Conservation (phyloP, 2,797 vertebrate genomes). For the Cryptoprocta ferox region DNA sequence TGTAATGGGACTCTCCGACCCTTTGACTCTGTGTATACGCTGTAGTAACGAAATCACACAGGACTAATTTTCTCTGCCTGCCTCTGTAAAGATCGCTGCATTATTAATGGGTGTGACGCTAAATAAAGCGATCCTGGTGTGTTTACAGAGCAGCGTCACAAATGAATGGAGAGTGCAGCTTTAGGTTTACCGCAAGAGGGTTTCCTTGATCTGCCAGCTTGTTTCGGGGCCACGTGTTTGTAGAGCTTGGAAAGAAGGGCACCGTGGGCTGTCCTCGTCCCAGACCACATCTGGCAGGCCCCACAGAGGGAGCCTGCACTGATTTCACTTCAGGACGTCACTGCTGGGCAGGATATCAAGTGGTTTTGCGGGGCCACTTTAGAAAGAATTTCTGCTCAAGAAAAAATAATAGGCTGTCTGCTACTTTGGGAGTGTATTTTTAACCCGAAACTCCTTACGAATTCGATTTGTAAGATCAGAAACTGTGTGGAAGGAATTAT, state of each 20-base stretch:
- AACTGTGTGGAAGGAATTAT: background rate
- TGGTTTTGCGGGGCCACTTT: background rate
- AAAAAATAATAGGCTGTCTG: background rate
- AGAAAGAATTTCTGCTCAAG: background rate
- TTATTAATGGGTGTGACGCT: constrained; percentile 77
- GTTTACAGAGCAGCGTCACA: constrained; percentile 70
- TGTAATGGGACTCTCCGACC: background rate
- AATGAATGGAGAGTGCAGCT: constrained; percentile 63
- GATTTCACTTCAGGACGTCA: constrained; percentile 5
- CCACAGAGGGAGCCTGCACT: background rate
- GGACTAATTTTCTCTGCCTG: constrained; percentile 59
- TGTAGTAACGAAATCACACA: constrained; percentile 66
- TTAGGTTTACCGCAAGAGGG: constrained; percentile 1
- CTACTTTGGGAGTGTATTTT: background rate
- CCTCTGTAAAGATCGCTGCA: constrained; percentile 73
- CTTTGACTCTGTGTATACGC: constrained; percentile 6
- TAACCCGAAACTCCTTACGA: background rate
- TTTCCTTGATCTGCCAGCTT: background rate
- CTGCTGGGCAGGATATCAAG: background rate
- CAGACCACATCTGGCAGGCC: background rate
- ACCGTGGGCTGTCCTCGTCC: background rate
- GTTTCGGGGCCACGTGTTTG: background rate
- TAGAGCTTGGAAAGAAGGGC: background rate
- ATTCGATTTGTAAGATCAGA: constrained; percentile 10
- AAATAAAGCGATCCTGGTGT: constrained; percentile 73